Conservation (phyloP, 2,888 invertebrate species). For the Nomada flava region DNA sequence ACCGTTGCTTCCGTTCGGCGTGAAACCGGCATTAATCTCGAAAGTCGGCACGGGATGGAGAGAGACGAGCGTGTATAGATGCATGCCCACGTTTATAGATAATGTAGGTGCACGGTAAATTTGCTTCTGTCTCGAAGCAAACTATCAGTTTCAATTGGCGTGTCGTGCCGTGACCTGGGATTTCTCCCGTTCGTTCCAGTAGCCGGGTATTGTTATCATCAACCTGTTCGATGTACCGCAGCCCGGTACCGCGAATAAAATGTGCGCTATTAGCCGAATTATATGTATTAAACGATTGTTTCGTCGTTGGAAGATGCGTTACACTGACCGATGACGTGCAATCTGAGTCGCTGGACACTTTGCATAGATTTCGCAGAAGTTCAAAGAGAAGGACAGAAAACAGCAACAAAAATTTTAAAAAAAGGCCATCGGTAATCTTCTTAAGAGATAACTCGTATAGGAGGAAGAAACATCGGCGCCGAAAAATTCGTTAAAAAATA, state of each 20-base stretch:
- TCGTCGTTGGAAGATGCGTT: not conserved
- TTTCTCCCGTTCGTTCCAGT: conserved; percentile 41
- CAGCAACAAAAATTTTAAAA: no score
- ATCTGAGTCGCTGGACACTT: no score
- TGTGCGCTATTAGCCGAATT: conserved; percentile 36
- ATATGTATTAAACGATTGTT: not conserved
- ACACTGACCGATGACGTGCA: not conserved
- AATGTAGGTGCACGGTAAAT: conserved; percentile 47
- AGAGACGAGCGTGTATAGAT: not conserved
- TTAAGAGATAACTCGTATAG: no score
- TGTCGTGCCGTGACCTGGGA: conserved; percentile 31
- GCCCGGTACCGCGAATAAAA: conserved; percentile 15
- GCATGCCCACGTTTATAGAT: conserved; percentile 28
- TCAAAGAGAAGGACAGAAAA: no score
- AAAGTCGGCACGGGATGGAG: not conserved
- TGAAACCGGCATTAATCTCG: conserved; percentile 23
- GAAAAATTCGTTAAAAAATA: not conserved
- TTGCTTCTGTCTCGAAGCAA: conserved; percentile 28
- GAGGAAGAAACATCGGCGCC: not conserved
- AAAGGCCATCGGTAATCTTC: no score
- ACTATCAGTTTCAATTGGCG: conserved; percentile 54
- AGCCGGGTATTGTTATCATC: conserved; percentile 37
- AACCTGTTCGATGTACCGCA: conserved; percentile 30
- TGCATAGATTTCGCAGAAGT: no score
- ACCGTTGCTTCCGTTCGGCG: not conserved